These are phyloP conservation scores for Eptesicus fuscus DNA, from an alignment of 2,113 vertebrate genomes.

Conservation along the genomic window DNA sequence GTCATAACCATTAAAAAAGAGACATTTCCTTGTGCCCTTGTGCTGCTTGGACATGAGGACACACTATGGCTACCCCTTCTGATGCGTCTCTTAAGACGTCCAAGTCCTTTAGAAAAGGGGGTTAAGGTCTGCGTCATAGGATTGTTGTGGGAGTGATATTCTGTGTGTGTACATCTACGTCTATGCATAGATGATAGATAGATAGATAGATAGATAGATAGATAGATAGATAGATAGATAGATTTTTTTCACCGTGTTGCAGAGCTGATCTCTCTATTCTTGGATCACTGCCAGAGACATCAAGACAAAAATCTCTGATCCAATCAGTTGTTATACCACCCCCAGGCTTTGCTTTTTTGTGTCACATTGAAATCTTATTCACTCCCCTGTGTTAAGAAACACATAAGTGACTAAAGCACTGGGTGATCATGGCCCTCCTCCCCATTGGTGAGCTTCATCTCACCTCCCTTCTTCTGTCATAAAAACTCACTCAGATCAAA, in stretches of 20 bases:
- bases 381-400: not conserved
- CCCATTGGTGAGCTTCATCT: not conserved
- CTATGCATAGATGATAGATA: not conserved
- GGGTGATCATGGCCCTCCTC: too few species aligned
- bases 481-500: not conserved
- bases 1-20: not conserved
- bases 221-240: too few species aligned
- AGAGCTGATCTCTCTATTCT: not conserved
- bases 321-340: not conserved
- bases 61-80: not conserved
- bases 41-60: not conserved
- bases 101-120: not conserved
- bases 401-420: not conserved
- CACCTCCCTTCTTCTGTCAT: not conserved
- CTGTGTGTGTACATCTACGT: not conserved
- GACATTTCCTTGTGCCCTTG: accelerated
- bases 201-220: too few species aligned
- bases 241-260: not conserved
- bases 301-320: not conserved
- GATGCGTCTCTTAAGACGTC: not conserved
- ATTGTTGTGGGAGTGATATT: not conserved
- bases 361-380: not conserved
- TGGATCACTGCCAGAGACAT: not conserved
- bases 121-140: not conserved
- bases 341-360: not conserved